Evolutionary conservation across 1,140 invertebrate species (phyloP).

Genomic region (Achatina immaculata): DNA sequence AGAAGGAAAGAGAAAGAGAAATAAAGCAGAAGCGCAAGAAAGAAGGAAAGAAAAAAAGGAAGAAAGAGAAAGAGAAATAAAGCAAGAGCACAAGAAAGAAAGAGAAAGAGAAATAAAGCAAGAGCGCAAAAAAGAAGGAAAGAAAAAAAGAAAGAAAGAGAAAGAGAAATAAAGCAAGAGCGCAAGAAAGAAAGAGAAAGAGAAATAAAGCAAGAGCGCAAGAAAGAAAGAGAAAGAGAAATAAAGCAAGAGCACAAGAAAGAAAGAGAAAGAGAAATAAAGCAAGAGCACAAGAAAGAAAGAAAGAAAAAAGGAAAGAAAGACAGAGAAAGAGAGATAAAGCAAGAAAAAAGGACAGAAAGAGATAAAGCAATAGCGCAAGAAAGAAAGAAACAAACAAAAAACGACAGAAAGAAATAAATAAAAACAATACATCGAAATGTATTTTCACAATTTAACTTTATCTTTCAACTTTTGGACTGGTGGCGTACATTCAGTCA

Average conservation of each 20-base stretch:
- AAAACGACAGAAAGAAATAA: too few relatives aligned
- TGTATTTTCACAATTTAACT: too few relatives aligned
- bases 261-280: neutral
- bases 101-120: too few relatives aligned
- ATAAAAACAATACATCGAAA: too few relatives aligned
- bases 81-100: too few relatives aligned
- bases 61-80: too few relatives aligned
- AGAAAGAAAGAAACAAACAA: neutral
- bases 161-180: neutral
- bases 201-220: too few relatives aligned
- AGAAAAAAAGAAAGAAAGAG: neutral
- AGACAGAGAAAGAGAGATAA: neutral
- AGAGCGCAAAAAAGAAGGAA: constrained; percentile 1
- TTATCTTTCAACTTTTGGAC: too few relatives aligned
- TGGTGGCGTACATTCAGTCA: too few relatives aligned
- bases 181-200: too few relatives aligned
- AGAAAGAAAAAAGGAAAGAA: neutral
- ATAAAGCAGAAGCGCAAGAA: constrained; percentile 21
- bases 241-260: neutral
- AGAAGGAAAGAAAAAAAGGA: neutral
- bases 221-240: neutral
- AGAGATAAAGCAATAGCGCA: neutral
- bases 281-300: neutral
- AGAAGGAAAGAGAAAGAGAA: constrained; percentile 21
- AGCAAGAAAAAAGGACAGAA: neutral